Conservation (phyloP, 35 echinoderm and acorn worm species). For the Apostichopus parvimensis region DNA sequence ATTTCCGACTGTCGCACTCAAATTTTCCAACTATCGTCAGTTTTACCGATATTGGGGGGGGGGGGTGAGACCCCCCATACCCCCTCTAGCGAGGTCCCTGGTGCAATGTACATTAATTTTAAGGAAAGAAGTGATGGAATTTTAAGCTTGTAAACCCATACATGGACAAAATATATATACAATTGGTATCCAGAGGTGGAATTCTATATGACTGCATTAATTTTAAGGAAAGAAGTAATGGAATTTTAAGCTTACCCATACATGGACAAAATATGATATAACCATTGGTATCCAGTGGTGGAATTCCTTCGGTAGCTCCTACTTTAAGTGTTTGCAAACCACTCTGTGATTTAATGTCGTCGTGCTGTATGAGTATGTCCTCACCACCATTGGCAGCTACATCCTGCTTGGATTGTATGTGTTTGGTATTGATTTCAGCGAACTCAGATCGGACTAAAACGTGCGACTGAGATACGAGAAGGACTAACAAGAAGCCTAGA, state of each 20-base stretch:
- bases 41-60: no score
- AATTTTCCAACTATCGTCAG: no score
- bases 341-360: background rate
- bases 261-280: constrained; percentile 58
- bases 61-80: no score
- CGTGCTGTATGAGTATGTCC: background rate
- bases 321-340: background rate
- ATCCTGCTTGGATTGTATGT: background rate
- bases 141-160: constrained; percentile 49
- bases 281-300: constrained; percentile 43
- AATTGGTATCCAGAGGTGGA: constrained; percentile 36
- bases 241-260: constrained; percentile 40
- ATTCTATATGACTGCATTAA: background rate
- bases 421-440: background rate
- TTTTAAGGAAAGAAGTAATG: no score
- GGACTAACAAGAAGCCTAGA: no score
- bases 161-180: constrained; percentile 57
- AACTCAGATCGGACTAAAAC: background rate
- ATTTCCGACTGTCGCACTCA: no score
- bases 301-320: background rate
- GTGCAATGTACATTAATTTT: no score
- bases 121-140: no score
- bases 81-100: no score
- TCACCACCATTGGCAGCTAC: background rate
- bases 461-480: no score